These are phyloP conservation scores for Palythoa caribaeorum DNA, from an alignment of 92 coral and sea anemone genomes.

Conservation along the genomic window DNA sequence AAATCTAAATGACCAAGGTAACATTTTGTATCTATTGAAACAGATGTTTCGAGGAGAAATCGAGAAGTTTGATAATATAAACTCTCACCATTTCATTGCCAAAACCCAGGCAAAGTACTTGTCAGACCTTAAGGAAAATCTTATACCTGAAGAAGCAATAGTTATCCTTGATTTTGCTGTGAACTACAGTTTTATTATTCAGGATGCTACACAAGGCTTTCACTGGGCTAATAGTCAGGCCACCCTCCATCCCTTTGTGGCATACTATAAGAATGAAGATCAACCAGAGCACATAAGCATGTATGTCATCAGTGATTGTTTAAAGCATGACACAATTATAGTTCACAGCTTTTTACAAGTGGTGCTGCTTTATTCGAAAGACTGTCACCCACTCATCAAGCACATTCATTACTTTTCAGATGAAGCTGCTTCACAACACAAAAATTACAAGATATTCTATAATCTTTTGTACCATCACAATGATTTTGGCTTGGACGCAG, in stretches of 20 bases:
- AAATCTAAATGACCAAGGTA: no score
- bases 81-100: neutral
- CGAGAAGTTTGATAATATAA: neutral
- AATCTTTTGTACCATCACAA: neutral
- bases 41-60: no score
- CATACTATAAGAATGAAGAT: neutral
- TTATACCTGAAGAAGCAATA: neutral
- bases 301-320: slow-evolving; percentile 25
- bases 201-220: slow-evolving; percentile 29
- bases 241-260: slow-evolving; percentile 33
- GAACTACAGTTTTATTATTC: slow-evolving; percentile 29
- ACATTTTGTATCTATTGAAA: no score
- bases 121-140: slow-evolving; percentile 1
- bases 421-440: slow-evolving; percentile 40
- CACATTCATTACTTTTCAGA: slow-evolving; percentile 33
- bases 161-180: slow-evolving; percentile 33
- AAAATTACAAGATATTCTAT: slow-evolving; percentile 37
- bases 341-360: slow-evolving; percentile 20
- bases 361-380: neutral
- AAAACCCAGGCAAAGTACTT: neutral
- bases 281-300: neutral
- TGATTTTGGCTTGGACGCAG: slow-evolving; percentile 29
- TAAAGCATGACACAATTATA: slow-evolving; percentile 35
- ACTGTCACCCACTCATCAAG: no score
- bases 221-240: slow-evolving; percentile 23